Base-by-base conservation (phyloP, 92 coral and sea anemone species). In the Ricordea florida region DNA sequence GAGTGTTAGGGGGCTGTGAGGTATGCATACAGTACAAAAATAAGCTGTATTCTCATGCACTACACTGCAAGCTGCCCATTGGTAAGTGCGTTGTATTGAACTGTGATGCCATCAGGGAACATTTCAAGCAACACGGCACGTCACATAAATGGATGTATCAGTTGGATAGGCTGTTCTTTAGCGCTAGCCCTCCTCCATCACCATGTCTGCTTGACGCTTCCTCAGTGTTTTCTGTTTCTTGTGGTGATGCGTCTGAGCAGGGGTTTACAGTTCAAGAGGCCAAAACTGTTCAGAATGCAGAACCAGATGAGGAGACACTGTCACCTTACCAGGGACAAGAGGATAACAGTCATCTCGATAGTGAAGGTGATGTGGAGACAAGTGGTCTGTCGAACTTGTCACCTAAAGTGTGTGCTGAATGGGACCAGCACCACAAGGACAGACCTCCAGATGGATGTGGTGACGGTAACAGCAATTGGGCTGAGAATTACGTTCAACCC, bases 1-100 rank as follows among this genome's bases (percentile, higher is more conserved):
- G 75, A 48, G 65, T 62, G 10, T 31, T 81, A 4, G 81, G 87
- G 21, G 81, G 81, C 22, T 81, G 87, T 41, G 40, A 28, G 28
- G 27, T 49, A n/a, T 81, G 87, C 48, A 29, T 6, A 7, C 8
- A 50, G 22, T 59, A 72, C 10, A 11, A 14, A 1, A 45, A 81
- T n/a, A 25, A 48, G 5, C 46, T 72, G 24, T 29, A 47, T 8
- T 21, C 14, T 27, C 87, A 81, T 48, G 72, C 64, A 50, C 27
- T 23, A 1, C 45, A 50, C 5, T 81, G 87, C 23, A 34, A 36
- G 16, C 50, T 3, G 5, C 50, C n/a, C 1, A 16, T 14, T 26
- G 68, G 22, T 3, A 53, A 58, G 31, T 80, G 85, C 31, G 13
- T 17, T 10, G 49, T 81, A 13, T 4, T 52, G 16, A 62, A 26